These are phyloP conservation scores for Tridacna gigas DNA, from an alignment of 2,888 invertebrate species.

Conservation along the genomic window DNA sequence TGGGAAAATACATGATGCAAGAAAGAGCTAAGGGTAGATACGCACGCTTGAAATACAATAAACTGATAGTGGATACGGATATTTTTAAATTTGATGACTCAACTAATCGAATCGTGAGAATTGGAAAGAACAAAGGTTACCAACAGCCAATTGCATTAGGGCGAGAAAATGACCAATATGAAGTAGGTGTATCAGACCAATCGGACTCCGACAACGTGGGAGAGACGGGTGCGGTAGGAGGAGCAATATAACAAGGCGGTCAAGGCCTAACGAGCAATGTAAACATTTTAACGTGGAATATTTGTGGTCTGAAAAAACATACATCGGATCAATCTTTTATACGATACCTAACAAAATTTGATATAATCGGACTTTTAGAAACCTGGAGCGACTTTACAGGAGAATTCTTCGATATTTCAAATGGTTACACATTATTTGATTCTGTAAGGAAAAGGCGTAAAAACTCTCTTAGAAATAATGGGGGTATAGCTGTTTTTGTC, in stretches of 20 bases:
- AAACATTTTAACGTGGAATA: background rate
- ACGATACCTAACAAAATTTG: slow-evolving; percentile 17
- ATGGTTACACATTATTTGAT: slow-evolving; percentile 23
- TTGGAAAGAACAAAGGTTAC: background rate
- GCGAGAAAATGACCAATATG: background rate
- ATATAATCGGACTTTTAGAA: slow-evolving; percentile 31
- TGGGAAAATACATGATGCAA: slow-evolving; percentile 23
- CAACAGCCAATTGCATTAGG: background rate
- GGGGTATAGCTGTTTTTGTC: slow-evolving; percentile 31
- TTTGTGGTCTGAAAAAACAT: slow-evolving; percentile 1
- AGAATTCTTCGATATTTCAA: slow-evolving; percentile 19
- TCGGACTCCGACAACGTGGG: background rate
- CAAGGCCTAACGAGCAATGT: background rate
- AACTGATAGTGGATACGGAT: slow-evolving; percentile 23
- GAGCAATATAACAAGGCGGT: background rate
- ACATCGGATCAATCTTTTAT: background rate
- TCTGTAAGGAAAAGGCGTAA: slow-evolving; percentile 21
- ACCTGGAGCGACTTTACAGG: slow-evolving; percentile 24
- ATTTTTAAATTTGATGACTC: slow-evolving; percentile 27
- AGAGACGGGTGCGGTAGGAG: background rate
- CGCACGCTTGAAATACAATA: slow-evolving; percentile 31
- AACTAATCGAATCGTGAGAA: slow-evolving; percentile 16
- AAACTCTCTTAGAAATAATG: slow-evolving; percentile 5
- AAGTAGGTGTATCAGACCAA: background rate
- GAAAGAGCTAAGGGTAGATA: slow-evolving; percentile 18